Evolutionary conservation across 2,888 invertebrate species (phyloP).

Genomic region (Leptopterna dolabrata): DNA sequence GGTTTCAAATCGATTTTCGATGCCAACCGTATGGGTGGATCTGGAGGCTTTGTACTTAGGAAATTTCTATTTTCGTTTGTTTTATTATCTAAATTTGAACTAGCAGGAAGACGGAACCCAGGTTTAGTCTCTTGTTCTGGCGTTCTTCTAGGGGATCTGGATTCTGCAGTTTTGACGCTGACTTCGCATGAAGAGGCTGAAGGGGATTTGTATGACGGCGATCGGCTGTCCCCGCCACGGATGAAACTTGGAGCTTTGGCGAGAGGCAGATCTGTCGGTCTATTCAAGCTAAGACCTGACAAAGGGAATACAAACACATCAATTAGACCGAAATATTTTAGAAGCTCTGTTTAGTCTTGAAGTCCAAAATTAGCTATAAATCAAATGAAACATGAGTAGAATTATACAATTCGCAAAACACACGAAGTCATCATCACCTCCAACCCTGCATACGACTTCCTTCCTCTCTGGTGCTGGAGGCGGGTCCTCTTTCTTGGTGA

Average conservation of each 20-base stretch:
- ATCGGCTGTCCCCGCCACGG: conserved; percentile 19
- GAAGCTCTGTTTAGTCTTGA: too few relatives aligned
- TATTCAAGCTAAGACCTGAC: conserved; percentile 47
- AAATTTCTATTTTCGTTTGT: conserved; percentile 66
- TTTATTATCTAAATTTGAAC: background rate
- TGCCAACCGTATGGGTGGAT: conserved; percentile 13
- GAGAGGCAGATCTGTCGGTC: conserved; percentile 63
- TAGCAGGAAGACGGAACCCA: background rate
- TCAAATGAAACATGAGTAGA: too few relatives aligned
- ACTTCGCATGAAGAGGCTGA: background rate
- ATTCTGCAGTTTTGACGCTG: conserved; percentile 23
- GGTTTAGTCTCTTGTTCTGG: conserved; percentile 13
- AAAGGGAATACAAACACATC: too few relatives aligned
- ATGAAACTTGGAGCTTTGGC: conserved; percentile 51
- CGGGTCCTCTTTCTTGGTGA: conserved; percentile 41
- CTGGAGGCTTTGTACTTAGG: conserved; percentile 11
- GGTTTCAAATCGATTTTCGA: conserved; percentile 24
- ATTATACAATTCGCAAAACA: too few relatives aligned
- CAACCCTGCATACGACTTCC: conserved; percentile 52
- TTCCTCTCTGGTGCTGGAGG: conserved; percentile 49
- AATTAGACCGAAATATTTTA: too few relatives aligned
- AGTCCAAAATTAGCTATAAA: too few relatives aligned
- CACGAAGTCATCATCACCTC: conserved; percentile 2
- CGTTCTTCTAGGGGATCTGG: conserved; percentile 7
- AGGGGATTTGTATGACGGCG: conserved; percentile 35